Percentiles rank a stretch among this genome's conserved stretches.
phyloP scores from a whole-genome alignment of 92 coral and sea anemone species.

The Scolanthus callimorphus region DNA sequence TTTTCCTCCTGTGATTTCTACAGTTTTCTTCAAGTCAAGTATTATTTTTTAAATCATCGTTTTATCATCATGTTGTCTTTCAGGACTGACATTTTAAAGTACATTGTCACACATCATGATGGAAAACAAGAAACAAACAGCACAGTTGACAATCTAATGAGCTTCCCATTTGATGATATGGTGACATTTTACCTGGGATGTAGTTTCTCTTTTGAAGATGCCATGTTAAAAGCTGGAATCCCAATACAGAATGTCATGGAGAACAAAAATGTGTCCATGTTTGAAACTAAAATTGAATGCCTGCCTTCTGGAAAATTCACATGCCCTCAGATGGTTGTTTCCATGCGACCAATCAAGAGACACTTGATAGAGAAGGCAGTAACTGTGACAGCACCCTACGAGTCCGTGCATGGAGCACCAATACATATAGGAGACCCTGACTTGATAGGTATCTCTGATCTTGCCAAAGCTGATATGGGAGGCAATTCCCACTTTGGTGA shows the following conservation, averaged over 20 bases:
- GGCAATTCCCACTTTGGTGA: slow-evolving; percentile 36
- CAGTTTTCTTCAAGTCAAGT: no score
- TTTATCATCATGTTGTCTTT: no score
- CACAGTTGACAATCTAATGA: slow-evolving; percentile 27
- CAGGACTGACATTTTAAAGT: slow-evolving; percentile 59
- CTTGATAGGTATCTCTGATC: slow-evolving; percentile 58
- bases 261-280: slow-evolving; percentile 77
- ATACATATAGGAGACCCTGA: slow-evolving; percentile 92
- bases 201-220: slow-evolving; percentile 90
- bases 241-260: slow-evolving; percentile 35
- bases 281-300: slow-evolving; percentile 59
- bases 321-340: slow-evolving; percentile 69
- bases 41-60: no score
- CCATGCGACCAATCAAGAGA: slow-evolving; percentile 80
- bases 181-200: slow-evolving; percentile 92
- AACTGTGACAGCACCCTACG: slow-evolving; percentile 63
- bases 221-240: slow-evolving; percentile 57
- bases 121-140: slow-evolving; percentile 27
- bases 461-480: slow-evolving; percentile 41
- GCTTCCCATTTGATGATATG: slow-evolving; percentile 62
- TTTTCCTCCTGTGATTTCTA: no score
- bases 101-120: slow-evolving; percentile 26
- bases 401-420: slow-evolving; percentile 93
- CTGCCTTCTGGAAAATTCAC: slow-evolving; percentile 62
- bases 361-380: slow-evolving; percentile 65